A percentile compares a stretch with the other conserved stretches of the same genome.
Evolutionary conservation across 2,888 invertebrate species (phyloP).

Genomic region (Entomobrya proxima): DNA sequence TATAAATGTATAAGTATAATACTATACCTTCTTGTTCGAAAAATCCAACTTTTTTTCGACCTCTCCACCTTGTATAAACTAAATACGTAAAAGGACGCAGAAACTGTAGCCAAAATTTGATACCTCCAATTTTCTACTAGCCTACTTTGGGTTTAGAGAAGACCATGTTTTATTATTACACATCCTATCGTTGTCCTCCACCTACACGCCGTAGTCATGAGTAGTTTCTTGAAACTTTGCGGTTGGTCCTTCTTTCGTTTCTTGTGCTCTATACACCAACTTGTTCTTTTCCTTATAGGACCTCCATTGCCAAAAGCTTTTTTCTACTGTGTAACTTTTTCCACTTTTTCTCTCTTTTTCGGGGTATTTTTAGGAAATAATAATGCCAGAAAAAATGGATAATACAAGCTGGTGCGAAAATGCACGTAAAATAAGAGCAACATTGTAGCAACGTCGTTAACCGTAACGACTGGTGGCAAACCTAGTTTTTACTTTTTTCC

Average conservation of each 20-base stretch:
- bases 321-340: background rate
- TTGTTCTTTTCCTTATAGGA: constrained; percentile 6
- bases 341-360: background rate
- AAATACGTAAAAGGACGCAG: background rate
- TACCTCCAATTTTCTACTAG: constrained; percentile 63
- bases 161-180: constrained; percentile 57
- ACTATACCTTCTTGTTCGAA: background rate
- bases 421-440: background rate
- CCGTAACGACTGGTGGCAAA: constrained; percentile 3
- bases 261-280: background rate
- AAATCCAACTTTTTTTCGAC: background rate
- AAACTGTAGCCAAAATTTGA: constrained; percentile 53
- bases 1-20: background rate
- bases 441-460: background rate
- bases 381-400: background rate
- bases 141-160: constrained; percentile 25
- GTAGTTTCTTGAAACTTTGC: constrained; percentile 53
- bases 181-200: background rate
- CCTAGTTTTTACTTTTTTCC: background rate
- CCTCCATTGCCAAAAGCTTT: constrained; percentile 49
- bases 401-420: background rate
- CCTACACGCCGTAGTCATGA: constrained; percentile 1
- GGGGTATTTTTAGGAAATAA: constrained; percentile 13
- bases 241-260: constrained; percentile 50
- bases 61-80: background rate